These are phyloP conservation scores for Schizothorax lantsangensis DNA, from an alignment of 2,797 vertebrate genomes.

Conservation along the genomic window DNA sequence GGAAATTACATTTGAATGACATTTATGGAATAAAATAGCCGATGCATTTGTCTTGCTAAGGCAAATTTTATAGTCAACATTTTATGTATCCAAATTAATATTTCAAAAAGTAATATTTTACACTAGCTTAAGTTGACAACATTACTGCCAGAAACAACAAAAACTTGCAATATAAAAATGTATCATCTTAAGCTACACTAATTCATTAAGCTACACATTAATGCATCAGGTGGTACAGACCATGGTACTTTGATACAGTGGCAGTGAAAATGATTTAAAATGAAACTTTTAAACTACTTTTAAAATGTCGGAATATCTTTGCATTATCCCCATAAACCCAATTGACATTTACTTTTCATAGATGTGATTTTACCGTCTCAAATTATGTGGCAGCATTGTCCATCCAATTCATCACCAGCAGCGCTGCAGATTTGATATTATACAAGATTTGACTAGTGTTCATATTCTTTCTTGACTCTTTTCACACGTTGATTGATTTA, in stretches of 20 bases:
- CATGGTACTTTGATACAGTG: neutral
- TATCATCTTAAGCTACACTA: too few relatives aligned
- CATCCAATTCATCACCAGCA: neutral
- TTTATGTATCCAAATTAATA: neutral
- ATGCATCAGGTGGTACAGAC: neutral
- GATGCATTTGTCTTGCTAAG: neutral
- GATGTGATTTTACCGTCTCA: neutral
- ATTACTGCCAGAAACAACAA: neutral
- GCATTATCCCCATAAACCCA: neutral
- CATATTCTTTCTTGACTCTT: conserved; percentile 63
- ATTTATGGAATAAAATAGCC: neutral
- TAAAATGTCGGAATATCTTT: neutral
- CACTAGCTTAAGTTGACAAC: neutral
- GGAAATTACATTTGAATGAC: neutral
- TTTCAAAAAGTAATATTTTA: neutral
- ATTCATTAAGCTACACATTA: too few relatives aligned
- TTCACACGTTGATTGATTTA: conserved; percentile 79
- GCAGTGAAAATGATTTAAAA: neutral
- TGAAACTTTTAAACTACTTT: neutral
- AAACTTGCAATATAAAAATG: neutral
- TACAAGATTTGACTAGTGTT: conserved; percentile 27
- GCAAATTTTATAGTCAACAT: neutral
- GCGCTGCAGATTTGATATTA: neutral
- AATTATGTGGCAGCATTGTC: neutral
- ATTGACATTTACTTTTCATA: neutral